Conservation (phyloP, 2,888 invertebrate genomes). For the Salticus scenicus region DNA sequence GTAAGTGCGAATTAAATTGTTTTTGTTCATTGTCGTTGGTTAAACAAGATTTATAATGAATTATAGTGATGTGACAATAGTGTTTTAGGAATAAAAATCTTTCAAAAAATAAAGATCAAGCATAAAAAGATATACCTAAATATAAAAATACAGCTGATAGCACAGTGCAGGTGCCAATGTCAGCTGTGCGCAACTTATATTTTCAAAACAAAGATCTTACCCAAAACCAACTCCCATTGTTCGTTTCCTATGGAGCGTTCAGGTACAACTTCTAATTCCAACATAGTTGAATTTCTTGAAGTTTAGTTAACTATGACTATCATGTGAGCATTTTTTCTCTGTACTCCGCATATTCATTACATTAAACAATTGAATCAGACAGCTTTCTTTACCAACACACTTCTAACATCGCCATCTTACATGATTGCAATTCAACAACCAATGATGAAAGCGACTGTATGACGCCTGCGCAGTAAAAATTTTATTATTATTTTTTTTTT, state of each 20-base stretch:
- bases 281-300: conserved; percentile 80
- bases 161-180: conserved; percentile 56
- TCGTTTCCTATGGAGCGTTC: conserved; percentile 96
- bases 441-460: conserved; percentile 24
- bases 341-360: too few species aligned
- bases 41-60: too few species aligned
- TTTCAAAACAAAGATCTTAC: conserved; percentile 80
- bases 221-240: conserved; percentile 97
- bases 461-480: conserved; percentile 36
- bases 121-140: conserved; percentile 7
- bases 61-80: too few species aligned
- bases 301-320: conserved; percentile 19
- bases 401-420: conserved; percentile 43
- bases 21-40: too few species aligned
- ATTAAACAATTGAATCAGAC: not conserved
- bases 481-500: too few species aligned
- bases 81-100: not conserved
- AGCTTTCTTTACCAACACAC: not conserved
- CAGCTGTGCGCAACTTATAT: conserved; percentile 66
- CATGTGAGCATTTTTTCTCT: conserved; percentile 39
- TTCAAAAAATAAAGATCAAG: not conserved
- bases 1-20: too few species aligned
- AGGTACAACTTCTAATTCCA: conserved; percentile 96
- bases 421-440: conserved; percentile 26
- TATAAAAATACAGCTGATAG: conserved; percentile 40